Evolutionary conservation across 2,113 vertebrate genomes (phyloP), one percentile per base, ranked within the genome.

Genomic region (Ictalurus punctatus): DNA sequence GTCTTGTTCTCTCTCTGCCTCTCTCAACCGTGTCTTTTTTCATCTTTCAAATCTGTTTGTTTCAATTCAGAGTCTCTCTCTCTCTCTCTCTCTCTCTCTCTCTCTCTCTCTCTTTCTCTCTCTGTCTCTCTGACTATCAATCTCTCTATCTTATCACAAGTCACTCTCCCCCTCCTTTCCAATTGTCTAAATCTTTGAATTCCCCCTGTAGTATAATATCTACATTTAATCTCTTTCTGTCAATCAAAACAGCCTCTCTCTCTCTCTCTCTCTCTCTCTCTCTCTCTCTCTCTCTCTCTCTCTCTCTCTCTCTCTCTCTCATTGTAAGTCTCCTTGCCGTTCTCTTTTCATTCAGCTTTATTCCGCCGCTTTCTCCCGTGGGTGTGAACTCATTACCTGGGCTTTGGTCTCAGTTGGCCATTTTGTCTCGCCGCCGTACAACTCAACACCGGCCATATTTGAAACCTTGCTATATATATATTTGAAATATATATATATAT

Each of bases 381-480:
- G n/a, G 63, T 85, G 14, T 71, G 65, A 71, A n/a, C 48, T 54
- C 44, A 71, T 85, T 69, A 71, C 48, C 83, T 85, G 61, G 65
- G 81, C 58, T 25, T 65, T 3, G 3, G 37, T 63, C 83, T 65
- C 34, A 21, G 27, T 63, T 61, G 81, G 54, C 34, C 81, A 61
- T 83, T 82, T 82, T 76, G 37, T 76, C 73, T 76, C 59, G 4
- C 27, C 27, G 17, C 69, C 37, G 14, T 34, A 17, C 6, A 4
- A 4, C 71, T 78, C 40, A 23, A 52, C 40, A 6, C 21, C 73
- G 12, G 9, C 44, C 9, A 25, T n/a, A 52, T 1, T 23, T 14
- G 2, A 69, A 3, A 12, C 37, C 21, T 58, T 44, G 3, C 58
- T 65, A 27, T 34, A 34, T 34, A 34, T 34, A 34, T 34, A 34